Evolutionary conservation across 2,888 invertebrate species (phyloP).

Genomic region (Pyrocoelia pectoralis): DNA sequence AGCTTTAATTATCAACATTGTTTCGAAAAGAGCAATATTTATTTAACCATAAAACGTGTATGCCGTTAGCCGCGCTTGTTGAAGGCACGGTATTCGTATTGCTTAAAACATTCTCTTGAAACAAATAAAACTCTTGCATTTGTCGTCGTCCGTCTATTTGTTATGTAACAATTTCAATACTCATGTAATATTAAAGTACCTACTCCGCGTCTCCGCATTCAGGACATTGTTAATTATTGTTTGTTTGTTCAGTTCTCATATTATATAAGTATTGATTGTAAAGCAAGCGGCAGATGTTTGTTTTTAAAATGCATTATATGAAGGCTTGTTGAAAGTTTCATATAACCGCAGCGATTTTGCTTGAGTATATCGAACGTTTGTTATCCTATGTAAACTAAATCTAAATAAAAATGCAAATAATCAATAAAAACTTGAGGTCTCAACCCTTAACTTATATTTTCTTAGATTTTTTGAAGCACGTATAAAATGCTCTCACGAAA

Average conservation of each 20-base stretch:
- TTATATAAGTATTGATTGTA: neutral
- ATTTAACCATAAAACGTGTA: too few species aligned
- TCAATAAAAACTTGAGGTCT: slow-evolving; percentile 14
- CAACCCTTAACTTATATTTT: slow-evolving; percentile 15
- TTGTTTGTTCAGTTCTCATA: neutral
- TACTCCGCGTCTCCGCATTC: too few species aligned
- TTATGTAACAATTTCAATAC: too few species aligned
- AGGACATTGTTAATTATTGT: neutral
- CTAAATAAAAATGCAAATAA: slow-evolving; percentile 11
- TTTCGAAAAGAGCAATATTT: too few species aligned
- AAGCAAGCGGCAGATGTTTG: neutral
- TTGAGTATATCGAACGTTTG: neutral
- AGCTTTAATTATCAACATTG: neutral
- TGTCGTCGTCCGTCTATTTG: too few species aligned
- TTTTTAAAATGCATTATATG: neutral
- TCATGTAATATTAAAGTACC: too few species aligned
- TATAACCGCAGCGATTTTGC: neutral
- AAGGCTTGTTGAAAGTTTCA: neutral
- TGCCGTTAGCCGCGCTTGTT: neutral
- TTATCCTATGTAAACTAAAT: slow-evolving; percentile 8
- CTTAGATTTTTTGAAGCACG: slow-evolving; percentile 18
- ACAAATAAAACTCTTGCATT: neutral
- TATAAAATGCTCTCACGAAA: slow-evolving; percentile 19
- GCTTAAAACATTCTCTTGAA: neutral
- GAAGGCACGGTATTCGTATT: neutral